Evolutionary conservation across 2,888 invertebrate species (phyloP), one percentile per base, ranked within the genome.

Genomic region (Terebella lapidaria): DNA sequence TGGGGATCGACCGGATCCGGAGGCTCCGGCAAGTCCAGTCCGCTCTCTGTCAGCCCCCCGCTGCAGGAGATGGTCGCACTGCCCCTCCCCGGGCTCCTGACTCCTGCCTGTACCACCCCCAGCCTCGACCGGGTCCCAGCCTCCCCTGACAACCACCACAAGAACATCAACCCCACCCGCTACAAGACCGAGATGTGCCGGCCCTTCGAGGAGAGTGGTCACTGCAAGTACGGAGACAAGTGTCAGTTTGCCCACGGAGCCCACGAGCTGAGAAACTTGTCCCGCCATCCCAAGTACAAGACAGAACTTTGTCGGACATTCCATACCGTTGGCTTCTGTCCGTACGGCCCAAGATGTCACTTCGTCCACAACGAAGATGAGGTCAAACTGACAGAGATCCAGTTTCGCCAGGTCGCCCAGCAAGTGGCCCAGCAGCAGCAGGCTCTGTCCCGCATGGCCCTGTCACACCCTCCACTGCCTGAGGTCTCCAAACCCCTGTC

Each of bases 111-210:
- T n/a, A n/a, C n/a, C n/a, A 10, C 10, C 10, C 42, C 42, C 42
- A 35, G 10, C n/a, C 42, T 35, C 10, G 10, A 10, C n/a, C 10
- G 42, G n/a, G n/a, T 10, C n/a, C 42, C 42, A n/a, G 49, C 22
- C 18, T n/a, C 24, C 18, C 22, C 15, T 22, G 49, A 5, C 22
- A 22, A 24, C 49, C 49, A 49, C 10, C 15, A 49, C n/a, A 49
- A 49, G 15, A 49, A 49, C 22, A 5, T 22, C 49, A 49, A 49
- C 24, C 22, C 49, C 10, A 49, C 49, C 15, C 75, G 74, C 75
- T 97, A 97, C 87, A 97, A 97, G 86, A 97, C 96, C 66, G 97
- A 99, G 83, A 85, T 97, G 72, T 99, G 97, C 83, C 87, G 97
- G 71, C 94, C 95, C 29, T 99, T 89, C 83, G 95, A 95, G 81